Percentiles rank a stretch among this genome's conserved stretches.
Evolutionary conservation across 2,797 vertebrate genomes (phyloP).

Genomic region (Danio aesculapii): DNA sequence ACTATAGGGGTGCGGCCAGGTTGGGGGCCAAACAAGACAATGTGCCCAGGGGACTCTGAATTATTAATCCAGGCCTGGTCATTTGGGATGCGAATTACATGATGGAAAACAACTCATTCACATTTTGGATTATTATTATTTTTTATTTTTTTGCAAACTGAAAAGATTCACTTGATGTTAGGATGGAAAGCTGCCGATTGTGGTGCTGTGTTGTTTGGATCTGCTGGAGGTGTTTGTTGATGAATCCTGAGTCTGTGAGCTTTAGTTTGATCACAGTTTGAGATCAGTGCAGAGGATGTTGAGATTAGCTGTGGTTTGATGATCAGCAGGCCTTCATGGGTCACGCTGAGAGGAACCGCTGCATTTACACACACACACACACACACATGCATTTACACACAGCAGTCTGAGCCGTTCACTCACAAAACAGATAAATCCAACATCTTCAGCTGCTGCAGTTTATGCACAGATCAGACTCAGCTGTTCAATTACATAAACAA

Average conservation of each 20-base stretch:
- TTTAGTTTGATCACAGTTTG: slow-evolving; percentile 1
- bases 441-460: not conserved
- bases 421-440: not conserved
- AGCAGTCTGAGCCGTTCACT: not conserved
- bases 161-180: too few species aligned
- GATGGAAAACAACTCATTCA: too few species aligned
- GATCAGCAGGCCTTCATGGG: slow-evolving; percentile 25
- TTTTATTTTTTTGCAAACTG: too few species aligned
- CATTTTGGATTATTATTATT: too few species aligned
- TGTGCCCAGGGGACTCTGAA: too few species aligned
- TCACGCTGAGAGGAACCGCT: not conserved
- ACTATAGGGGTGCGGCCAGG: too few species aligned
- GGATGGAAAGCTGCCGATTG: too few species aligned
- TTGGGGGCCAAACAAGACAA: too few species aligned
- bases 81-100: too few species aligned
- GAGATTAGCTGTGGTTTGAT: slow-evolving; percentile 21
- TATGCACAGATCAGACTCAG: not conserved
- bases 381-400: not conserved
- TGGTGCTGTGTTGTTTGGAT: too few species aligned
- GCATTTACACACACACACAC: not conserved
- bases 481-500: not conserved
- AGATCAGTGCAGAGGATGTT: slow-evolving; percentile 9
- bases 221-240: not conserved
- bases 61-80: too few species aligned
- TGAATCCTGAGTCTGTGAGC: not conserved